phyloP scores from a whole-genome alignment of 2,888 invertebrate genomes.

The Litoditis marina region DNA sequence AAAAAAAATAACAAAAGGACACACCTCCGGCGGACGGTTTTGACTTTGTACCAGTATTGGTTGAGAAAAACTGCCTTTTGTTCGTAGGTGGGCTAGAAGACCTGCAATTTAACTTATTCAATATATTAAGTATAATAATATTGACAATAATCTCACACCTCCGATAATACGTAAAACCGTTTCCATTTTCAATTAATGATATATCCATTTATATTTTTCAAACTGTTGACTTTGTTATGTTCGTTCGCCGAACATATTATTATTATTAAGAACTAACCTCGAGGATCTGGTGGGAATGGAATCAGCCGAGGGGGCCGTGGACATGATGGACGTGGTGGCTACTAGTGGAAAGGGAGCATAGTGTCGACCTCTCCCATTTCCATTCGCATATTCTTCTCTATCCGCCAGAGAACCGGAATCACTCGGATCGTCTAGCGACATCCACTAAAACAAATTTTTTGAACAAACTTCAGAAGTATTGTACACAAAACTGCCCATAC shows the following conservation, averaged over 20 bases:
- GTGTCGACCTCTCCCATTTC: conserved; percentile 63
- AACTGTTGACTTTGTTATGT: too few species aligned
- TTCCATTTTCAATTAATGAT: too few species aligned
- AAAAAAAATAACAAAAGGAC: not conserved
- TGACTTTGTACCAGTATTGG: not conserved
- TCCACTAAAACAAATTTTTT: conserved; percentile 25
- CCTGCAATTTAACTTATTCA: too few species aligned
- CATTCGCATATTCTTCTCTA: conserved; percentile 18
- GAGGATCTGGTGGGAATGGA: conserved; percentile 31
- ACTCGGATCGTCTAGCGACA: conserved; percentile 37
- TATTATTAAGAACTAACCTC: too few species aligned
- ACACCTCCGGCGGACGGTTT: not conserved
- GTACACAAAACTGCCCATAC: not conserved
- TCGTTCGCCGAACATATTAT: too few species aligned
- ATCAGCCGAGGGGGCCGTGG: conserved; percentile 39
- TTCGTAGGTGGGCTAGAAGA: conserved; percentile 31
- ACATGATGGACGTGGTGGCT: conserved; percentile 26
- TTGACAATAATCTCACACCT: too few species aligned
- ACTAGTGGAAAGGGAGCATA: conserved; percentile 33
- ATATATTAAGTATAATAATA: not conserved
- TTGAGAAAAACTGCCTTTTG: conserved; percentile 11
- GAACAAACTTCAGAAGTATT: not conserved
- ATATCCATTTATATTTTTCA: too few species aligned
- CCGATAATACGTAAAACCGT: too few species aligned
- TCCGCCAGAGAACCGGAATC: conserved; percentile 23